A percentile compares a stretch with the other conserved stretches of the same genome.
phyloP scores from a whole-genome alignment of 2,113 vertebrate species.

The Psophia crepitans region DNA sequence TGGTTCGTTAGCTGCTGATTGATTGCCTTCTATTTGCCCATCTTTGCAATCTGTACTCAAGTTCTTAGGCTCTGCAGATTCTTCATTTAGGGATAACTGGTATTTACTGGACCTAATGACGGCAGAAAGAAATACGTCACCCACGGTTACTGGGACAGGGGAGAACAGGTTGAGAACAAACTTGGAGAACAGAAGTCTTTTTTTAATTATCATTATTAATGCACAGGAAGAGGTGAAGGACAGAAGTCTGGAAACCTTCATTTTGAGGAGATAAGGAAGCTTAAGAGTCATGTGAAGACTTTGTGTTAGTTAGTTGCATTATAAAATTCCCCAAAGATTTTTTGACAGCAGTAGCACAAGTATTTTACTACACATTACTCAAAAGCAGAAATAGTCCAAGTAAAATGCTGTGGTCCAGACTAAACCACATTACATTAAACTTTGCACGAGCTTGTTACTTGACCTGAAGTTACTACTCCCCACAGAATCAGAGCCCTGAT shows the following conservation, averaged over 20 bases:
- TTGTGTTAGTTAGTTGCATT: background rate
- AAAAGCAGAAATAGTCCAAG: background rate
- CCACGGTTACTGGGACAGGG: background rate
- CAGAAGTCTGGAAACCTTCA: background rate
- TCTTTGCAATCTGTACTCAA: background rate
- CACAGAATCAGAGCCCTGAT: background rate
- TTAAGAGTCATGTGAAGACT: background rate
- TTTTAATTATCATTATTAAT: background rate
- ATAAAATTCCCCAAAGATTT: background rate
- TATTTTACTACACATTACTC: background rate
- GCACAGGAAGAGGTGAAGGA: background rate
- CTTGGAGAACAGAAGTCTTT: background rate
- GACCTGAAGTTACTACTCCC: background rate
- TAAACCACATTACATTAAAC: background rate
- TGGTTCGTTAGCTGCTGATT: background rate
- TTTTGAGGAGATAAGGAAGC: background rate
- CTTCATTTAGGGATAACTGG: slow-evolving; percentile 71
- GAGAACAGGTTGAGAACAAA: background rate
- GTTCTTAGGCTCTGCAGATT: background rate
- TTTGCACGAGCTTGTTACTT: background rate
- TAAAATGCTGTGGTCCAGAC: background rate
- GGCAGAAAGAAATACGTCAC: background rate
- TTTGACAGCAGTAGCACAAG: background rate
- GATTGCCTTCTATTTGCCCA: background rate
- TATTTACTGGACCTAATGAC: slow-evolving; percentile 84